Percentiles rank a stretch among this genome's conserved stretches.
These are phyloP conservation scores for Anaspis maculata DNA, from an alignment of 2,888 invertebrate genomes.

Conservation along the genomic window DNA sequence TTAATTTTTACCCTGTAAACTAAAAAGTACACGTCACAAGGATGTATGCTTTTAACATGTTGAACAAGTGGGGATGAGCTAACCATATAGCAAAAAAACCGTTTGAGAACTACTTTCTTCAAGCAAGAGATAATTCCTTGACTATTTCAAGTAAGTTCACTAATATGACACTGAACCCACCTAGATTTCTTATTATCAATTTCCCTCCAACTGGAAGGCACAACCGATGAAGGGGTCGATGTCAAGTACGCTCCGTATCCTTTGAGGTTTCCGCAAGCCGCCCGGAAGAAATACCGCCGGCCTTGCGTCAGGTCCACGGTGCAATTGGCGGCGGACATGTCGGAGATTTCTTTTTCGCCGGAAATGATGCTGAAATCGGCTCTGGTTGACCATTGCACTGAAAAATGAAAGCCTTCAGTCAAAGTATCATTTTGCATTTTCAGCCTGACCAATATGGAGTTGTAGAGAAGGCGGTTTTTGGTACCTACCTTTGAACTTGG, in stretches of 20 bases:
- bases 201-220: constrained; percentile 93
- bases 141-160: too few relatives aligned
- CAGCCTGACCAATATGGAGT: not conserved
- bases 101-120: too few relatives aligned
- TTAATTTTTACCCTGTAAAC: too few relatives aligned
- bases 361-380: constrained; percentile 76
- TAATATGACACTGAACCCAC: too few relatives aligned
- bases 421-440: not conserved
- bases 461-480: too few relatives aligned
- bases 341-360: constrained; percentile 69
- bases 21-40: too few relatives aligned
- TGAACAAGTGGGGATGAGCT: too few relatives aligned
- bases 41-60: too few relatives aligned
- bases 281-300: constrained; percentile 80
- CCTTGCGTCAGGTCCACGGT: constrained; percentile 60
- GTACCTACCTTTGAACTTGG: constrained; percentile 90
- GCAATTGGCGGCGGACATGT: constrained; percentile 51
- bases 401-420: constrained; percentile 8
- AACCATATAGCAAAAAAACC: too few relatives aligned
- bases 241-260: constrained; percentile 75
- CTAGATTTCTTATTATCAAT: constrained; percentile 58
- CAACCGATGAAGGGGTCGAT: constrained; percentile 75
- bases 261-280: constrained; percentile 86
- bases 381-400: constrained; percentile 90
- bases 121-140: too few relatives aligned